Evolutionary conservation across 1,140 invertebrate species (phyloP).

Genomic region (Leptonema lineaticorne): DNA sequence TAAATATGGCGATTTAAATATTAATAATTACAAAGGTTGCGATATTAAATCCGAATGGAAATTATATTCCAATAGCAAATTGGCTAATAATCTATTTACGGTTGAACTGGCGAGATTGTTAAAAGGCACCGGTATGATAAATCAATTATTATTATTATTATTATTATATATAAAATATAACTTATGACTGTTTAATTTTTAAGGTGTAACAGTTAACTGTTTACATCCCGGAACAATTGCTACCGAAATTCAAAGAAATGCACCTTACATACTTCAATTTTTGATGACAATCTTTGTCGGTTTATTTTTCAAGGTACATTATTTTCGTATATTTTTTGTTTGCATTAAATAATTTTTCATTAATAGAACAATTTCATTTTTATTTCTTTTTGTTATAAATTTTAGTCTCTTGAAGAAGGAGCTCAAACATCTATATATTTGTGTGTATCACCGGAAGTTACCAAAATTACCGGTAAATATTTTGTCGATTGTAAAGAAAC

Average conservation of each 20-base stretch:
- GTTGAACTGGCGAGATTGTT: slow-evolving; percentile 56
- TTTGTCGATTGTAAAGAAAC: slow-evolving; percentile 77
- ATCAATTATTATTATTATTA: background rate
- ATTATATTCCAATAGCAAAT: slow-evolving; percentile 66
- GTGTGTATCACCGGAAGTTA: slow-evolving; percentile 73
- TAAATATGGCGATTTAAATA: slow-evolving; percentile 55
- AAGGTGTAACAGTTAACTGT: slow-evolving; percentile 69
- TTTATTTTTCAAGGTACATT: background rate
- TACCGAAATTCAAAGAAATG: slow-evolving; percentile 59
- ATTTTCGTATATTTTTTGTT: background rate
- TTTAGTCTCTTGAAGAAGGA: slow-evolving; percentile 73
- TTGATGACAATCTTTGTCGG: background rate
- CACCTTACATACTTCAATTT: background rate
- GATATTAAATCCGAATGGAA: slow-evolving; percentile 44
- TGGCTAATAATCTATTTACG: slow-evolving; percentile 63
- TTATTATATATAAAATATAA: too few relatives aligned
- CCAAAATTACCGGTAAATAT: slow-evolving; percentile 76
- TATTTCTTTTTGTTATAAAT: slow-evolving; percentile 41
- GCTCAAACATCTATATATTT: slow-evolving; percentile 80
- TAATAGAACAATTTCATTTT: background rate
- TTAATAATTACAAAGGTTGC: slow-evolving; percentile 48
- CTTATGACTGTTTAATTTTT: background rate
- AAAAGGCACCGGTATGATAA: slow-evolving; percentile 49
- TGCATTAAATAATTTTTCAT: background rate
- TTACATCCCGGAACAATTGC: slow-evolving; percentile 79